Base-by-base conservation (phyloP, 2,888 invertebrate genomes). In the Aspidiotus destructor region DNA sequence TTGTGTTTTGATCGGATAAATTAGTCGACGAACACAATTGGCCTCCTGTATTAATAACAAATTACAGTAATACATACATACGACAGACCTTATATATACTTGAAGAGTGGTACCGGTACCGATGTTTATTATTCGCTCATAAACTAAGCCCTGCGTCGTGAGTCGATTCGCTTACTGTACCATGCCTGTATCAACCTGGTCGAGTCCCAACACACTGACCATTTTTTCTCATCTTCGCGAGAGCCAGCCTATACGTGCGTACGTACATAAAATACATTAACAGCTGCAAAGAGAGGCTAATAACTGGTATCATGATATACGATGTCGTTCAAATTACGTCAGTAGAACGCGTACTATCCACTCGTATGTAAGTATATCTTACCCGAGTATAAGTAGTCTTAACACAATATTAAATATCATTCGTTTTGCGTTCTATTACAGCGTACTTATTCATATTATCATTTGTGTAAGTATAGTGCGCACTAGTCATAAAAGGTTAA, bases 401-500 rank as follows among this genome's bases (percentile, higher is more conserved):
- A 48, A 48, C 48, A 48, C 48, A 48, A 48, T 48, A 48, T 48
- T 48, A 48, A 48, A 48, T 48, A 48, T 48, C 48, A 48, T 48
- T 48, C 28, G 28, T 28, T 28, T 28, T 28, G 28, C 28, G 28
- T 28, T 28, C 28, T 28, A 28, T 28, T 28, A 28, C 28, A 28
- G 2, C 28, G 28, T 28, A 28, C n/a, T 28, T 28, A 28, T 28
- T 28, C 28, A 28, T 28, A 28, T 28, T 28, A 28, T 28, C 28
- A 28, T 28, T 28, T 28, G 28, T 28, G 28, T 28, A 28, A 28
- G 28, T 28, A 28, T 5, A 28, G 28, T 28, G 28, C 28, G 28
- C 2, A 28, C 28, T 28, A 28, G 28, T 28, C 28, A 28, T 28
- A 28, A 28, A n/a, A 28, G 28, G 28, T 28, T 28, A 28, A 28